Percentiles rank a stretch among this genome's conserved stretches.
Conservation (phyloP, 2,113 vertebrate genomes). For the Chaenogobius annularis region DNA sequence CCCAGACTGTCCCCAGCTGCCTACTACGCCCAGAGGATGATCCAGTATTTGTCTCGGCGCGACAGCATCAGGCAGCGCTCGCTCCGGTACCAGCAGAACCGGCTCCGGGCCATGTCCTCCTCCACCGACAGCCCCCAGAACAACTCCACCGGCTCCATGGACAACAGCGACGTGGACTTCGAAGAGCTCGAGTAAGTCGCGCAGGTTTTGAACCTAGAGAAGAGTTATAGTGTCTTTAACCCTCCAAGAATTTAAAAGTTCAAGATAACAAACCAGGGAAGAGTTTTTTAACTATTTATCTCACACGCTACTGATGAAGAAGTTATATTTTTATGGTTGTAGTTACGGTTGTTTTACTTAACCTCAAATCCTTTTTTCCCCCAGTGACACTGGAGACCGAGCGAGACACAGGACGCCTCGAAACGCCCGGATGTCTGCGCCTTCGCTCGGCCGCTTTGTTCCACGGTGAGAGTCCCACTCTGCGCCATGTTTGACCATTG, state of each 20-base stretch:
- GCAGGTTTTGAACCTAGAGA: too few relatives aligned
- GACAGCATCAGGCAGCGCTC: conserved; percentile 98
- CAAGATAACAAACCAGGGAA: neutral
- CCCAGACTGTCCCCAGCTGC: conserved; percentile 94
- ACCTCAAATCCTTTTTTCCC: neutral
- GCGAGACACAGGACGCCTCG: conserved; percentile 92
- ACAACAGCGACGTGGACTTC: conserved; percentile 93
- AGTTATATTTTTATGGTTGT: neutral
- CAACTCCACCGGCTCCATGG: conserved; percentile 84
- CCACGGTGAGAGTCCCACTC: conserved; percentile 81
- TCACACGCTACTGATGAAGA: neutral
- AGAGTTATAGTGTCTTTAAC: neutral
- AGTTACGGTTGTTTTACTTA: neutral
- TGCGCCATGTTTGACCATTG: neutral
- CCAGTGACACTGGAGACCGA: conserved; percentile 91
- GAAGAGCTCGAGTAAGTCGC: conserved; percentile 95
- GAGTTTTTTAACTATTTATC: neutral
- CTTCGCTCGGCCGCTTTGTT: conserved; percentile 93
- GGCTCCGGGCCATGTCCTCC: conserved; percentile 84
- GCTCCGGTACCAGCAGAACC: conserved; percentile 94
- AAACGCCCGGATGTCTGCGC: conserved; percentile 96
- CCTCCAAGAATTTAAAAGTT: neutral
- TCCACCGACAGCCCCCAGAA: conserved; percentile 83
- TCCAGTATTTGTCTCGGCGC: conserved; percentile 96
- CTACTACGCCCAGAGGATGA: conserved; percentile 99